phyloP scores from a whole-genome alignment of 2,888 invertebrate species.

The Stratiomys singularior region DNA sequence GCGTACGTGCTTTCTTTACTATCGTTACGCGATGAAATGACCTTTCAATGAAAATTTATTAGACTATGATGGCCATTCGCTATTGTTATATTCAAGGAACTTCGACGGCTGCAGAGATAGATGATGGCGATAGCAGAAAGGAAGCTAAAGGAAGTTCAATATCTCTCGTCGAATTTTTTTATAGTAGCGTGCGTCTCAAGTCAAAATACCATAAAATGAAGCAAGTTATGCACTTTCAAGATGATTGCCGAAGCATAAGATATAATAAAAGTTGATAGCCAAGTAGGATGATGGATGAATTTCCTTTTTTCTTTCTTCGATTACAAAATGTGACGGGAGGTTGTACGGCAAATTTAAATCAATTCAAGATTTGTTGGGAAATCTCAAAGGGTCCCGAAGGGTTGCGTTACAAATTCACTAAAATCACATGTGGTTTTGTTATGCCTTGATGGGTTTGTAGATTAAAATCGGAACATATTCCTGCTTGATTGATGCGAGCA shows the following conservation, averaged over 20 bases:
- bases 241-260: slow-evolving; percentile 24
- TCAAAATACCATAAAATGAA: slow-evolving; percentile 1
- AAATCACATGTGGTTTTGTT: too few species aligned
- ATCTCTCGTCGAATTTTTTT: not conserved
- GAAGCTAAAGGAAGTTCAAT: not conserved
- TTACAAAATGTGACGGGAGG: not conserved
- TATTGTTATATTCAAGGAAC: slow-evolving; percentile 3
- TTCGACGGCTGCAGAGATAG: not conserved
- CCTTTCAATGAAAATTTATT: slow-evolving; percentile 46
- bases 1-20: slow-evolving; percentile 9
- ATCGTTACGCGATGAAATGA: slow-evolving; percentile 34
- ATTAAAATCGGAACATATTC: too few species aligned
- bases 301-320: not conserved
- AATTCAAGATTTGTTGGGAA: too few species aligned
- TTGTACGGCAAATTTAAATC: not conserved
- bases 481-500: too few species aligned
- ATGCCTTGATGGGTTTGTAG: too few species aligned
- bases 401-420: too few species aligned
- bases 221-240: slow-evolving; percentile 26
- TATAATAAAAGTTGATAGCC: slow-evolving; percentile 32
- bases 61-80: slow-evolving; percentile 39
- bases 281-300: slow-evolving; percentile 22
- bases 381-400: too few species aligned
- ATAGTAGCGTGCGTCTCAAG: slow-evolving; percentile 1
- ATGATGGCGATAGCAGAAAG: not conserved